Base-by-base conservation (phyloP, 2,113 vertebrate genomes). In the Butorides virescens region DNA sequence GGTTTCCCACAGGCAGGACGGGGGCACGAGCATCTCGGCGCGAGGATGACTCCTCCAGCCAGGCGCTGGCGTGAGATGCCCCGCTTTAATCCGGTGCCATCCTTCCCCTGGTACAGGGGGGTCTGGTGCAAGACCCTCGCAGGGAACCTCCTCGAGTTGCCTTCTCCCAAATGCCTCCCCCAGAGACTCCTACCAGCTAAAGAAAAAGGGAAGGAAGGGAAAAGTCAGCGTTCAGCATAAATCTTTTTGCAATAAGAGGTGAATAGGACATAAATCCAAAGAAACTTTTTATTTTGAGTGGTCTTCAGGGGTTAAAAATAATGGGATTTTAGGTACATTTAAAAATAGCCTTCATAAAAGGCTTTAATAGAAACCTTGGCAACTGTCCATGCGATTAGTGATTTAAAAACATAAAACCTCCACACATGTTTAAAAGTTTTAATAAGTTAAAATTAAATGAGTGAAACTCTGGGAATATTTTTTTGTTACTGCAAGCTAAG, bases 391-490 rank as follows among this genome's bases (percentile, higher is more conserved):
- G 67, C 73, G 93, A 96, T 94, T 70, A 94, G 91, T 84, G 83
- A 95, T 95, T 91, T 94, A 88, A 94, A 96, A 96, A 95, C 87
- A 91, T 56, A 68, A 96, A 92, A 88, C 93, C 94, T 94, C 92
- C 85, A 86, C 95, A 97, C 97, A 97, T 94, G 93, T 96, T 96
- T 90, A 95, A 96, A 96, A 96, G 94, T 93, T 97, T 96, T 96
- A 78, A 92, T 97, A 91, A 97, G 92, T 95, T 92, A 83, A 94
- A 95, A 94, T 90, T 95, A 94, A 96, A 93, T 32, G 93, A 96
- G 94, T 53, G 86, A 97, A 97, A 97, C 93, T 91, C 90, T 53
- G 73, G 96, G 97, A 93, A 91, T 96, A 94, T 89, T 85, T 94
- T 93, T 96, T 95, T 92, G 95, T 97, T 98, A 95, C 97, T 97